Conservation (phyloP, 2,113 vertebrate genomes). For the Myiozetetes cayanensis region DNA sequence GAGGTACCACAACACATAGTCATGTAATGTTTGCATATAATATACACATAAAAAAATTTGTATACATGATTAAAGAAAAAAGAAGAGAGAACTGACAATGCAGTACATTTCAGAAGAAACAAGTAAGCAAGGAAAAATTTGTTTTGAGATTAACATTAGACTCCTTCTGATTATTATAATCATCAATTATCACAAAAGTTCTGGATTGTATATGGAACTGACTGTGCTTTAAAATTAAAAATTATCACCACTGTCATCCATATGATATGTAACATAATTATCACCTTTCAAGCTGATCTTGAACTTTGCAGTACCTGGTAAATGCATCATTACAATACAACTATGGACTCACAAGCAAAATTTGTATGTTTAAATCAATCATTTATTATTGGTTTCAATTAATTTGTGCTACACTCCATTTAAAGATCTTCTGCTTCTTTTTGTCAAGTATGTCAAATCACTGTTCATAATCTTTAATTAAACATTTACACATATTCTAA, state of each 20-base stretch:
- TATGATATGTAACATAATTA: background rate
- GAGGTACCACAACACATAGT: fast-evolving
- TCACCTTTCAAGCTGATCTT: background rate
- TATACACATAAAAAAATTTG: background rate
- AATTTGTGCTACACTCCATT: background rate
- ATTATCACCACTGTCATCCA: background rate
- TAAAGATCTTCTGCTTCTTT: background rate
- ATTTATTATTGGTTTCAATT: background rate
- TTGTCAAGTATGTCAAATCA: background rate
- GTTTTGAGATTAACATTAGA: background rate
- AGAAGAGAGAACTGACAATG: background rate
- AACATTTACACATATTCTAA: background rate
- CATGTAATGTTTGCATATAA: fast-evolving
- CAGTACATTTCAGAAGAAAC: background rate
- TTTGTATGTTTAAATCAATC: background rate
- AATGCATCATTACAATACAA: background rate
- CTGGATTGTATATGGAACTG: background rate
- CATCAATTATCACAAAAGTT: background rate
- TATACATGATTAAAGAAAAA: background rate
- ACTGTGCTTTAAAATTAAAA: background rate
- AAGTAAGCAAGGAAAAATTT: background rate
- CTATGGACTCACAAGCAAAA: background rate
- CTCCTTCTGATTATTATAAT: background rate
- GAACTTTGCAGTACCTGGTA: background rate
- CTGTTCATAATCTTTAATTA: background rate